A percentile compares a stretch with the other conserved stretches of the same genome.
Conservation (phyloP, 2,888 invertebrate genomes). For the Harmothoe impar region DNA sequence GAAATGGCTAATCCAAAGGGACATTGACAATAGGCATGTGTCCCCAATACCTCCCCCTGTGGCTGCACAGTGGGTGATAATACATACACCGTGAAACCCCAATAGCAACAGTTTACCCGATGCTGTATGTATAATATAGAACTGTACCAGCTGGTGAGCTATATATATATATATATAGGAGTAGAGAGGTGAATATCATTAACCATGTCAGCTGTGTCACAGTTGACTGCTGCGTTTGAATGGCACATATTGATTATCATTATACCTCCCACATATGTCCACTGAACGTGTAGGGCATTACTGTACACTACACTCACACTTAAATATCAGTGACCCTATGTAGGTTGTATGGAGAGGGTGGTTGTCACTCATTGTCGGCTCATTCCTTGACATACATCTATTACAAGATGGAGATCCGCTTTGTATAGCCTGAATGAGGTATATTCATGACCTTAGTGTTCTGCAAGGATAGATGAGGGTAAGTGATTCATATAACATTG, state of each 20-base stretch:
- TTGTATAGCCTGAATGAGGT: background rate
- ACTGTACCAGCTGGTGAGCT: too few relatives aligned
- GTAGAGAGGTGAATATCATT: background rate
- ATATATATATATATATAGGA: too few relatives aligned
- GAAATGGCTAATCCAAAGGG: background rate
- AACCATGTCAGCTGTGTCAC: slow-evolving; percentile 23
- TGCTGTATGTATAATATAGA: too few relatives aligned
- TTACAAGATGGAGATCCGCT: background rate
- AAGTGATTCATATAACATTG: too few relatives aligned
- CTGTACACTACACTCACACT: too few relatives aligned
- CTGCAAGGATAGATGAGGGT: too few relatives aligned
- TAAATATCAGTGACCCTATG: too few relatives aligned
- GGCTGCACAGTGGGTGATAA: too few relatives aligned
- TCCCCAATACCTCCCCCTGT: background rate
- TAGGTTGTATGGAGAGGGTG: too few relatives aligned
- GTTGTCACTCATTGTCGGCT: too few relatives aligned
- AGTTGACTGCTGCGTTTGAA: background rate
- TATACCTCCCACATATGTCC: background rate
- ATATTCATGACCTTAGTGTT: background rate
- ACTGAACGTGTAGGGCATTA: background rate
- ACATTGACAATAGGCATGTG: slow-evolving; percentile 21
- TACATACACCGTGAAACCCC: too few relatives aligned
- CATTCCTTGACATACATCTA: background rate
- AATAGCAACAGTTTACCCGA: too few relatives aligned
- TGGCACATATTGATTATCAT: slow-evolving; percentile 1